Percentiles rank a stretch among this genome's conserved stretches.
Evolutionary conservation across 1,140 invertebrate species (phyloP).

Genomic region (Saxidomus purpurata): DNA sequence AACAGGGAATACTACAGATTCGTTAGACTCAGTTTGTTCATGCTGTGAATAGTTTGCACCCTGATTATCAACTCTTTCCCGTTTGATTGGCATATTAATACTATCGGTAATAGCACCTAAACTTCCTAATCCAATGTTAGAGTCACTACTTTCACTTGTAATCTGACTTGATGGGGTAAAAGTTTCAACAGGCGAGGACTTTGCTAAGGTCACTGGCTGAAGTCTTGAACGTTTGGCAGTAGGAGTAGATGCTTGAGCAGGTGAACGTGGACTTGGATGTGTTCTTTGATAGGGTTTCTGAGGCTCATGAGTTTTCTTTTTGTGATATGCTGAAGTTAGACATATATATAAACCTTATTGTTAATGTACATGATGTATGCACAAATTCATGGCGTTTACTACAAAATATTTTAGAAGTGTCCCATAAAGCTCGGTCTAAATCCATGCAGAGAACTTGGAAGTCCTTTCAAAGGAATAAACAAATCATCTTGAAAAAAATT

Average conservation of each 20-base stretch:
- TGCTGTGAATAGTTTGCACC: background rate
- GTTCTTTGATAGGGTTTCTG: constrained; percentile 26
- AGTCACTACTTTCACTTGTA: background rate
- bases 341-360: too few species aligned
- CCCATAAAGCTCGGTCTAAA: too few species aligned
- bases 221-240: constrained; percentile 1
- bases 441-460: too few species aligned
- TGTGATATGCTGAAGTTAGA: constrained; percentile 23
- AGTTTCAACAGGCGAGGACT: background rate
- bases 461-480: too few species aligned
- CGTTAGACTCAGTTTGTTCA: background rate
- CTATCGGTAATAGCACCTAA: background rate
- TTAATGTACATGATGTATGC: too few species aligned
- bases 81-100: background rate
- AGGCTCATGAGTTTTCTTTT: constrained; percentile 17
- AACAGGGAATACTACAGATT: background rate
- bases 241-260: background rate
- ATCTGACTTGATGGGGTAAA: background rate
- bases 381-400: too few species aligned
- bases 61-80: background rate
- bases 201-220: background rate
- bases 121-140: background rate
- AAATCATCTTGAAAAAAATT: too few species aligned
- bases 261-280: background rate
- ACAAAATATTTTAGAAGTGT: too few species aligned